Evolutionary conservation across 2,888 invertebrate species (phyloP).

Genomic region (Drosophila pseudotalamancana): DNA sequence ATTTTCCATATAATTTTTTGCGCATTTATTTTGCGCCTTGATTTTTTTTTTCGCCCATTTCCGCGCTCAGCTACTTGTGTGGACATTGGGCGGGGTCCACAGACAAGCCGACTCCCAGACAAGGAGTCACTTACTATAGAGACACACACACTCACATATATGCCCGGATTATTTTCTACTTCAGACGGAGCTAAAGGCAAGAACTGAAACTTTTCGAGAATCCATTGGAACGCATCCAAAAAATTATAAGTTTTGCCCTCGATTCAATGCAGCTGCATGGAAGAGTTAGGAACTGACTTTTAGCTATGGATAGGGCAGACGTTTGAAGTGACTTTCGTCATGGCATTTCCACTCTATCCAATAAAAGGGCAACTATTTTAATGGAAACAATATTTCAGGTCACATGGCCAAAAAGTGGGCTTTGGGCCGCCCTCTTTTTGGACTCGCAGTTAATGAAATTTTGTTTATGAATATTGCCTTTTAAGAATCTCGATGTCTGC

Average conservation of each 20-base stretch:
- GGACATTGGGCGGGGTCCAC: conserved; percentile 5
- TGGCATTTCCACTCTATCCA: conserved; percentile 33
- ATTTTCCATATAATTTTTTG: conserved; percentile 56
- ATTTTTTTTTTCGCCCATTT: conserved; percentile 41
- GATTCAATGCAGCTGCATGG: conserved; percentile 62
- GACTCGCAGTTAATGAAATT: conserved; percentile 68
- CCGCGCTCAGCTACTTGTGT: conserved; percentile 10
- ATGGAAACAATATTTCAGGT: conserved; percentile 68
- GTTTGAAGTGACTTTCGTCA: conserved; percentile 51
- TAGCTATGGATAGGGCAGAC: conserved; percentile 20
- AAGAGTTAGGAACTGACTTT: conserved; percentile 3
- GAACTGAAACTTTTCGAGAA: conserved; percentile 43
- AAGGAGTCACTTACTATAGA: conserved; percentile 36
- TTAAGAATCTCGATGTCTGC: conserved; percentile 62
- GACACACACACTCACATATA: conserved; percentile 27
- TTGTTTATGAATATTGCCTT: conserved; percentile 78
- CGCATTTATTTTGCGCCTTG: conserved; percentile 51
- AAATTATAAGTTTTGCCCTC: conserved; percentile 71
- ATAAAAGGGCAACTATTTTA: conserved; percentile 62
- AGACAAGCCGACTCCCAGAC: conserved; percentile 28
- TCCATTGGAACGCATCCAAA: conserved; percentile 79
- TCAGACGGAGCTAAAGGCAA: conserved; percentile 20
- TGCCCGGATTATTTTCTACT: conserved; percentile 45
- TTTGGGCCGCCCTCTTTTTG: conserved; percentile 1
- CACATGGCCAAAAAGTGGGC: conserved; percentile 16